These are phyloP conservation scores for Stictocephala bisonia DNA, from an alignment of 2,888 invertebrate genomes.

Conservation along the genomic window DNA sequence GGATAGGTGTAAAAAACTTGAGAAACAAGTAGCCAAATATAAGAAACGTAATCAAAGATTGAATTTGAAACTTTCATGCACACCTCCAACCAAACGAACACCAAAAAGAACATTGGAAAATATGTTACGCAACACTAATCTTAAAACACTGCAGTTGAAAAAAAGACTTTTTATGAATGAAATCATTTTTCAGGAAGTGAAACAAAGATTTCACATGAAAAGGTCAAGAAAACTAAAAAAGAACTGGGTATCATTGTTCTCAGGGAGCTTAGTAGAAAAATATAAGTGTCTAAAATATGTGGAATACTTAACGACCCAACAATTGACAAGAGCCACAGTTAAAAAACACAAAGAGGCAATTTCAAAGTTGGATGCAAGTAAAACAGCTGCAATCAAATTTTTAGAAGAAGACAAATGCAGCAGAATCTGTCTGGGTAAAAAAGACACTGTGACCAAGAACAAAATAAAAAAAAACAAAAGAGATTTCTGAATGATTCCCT, in stretches of 20 bases:
- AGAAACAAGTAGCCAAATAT: slow-evolving; percentile 1
- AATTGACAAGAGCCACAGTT: slow-evolving; percentile 7
- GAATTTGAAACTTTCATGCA: background rate
- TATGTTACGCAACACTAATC: background rate
- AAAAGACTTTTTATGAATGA: slow-evolving; percentile 27
- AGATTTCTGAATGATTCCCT: slow-evolving; percentile 33
- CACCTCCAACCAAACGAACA: background rate
- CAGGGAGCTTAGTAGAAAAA: slow-evolving; percentile 6
- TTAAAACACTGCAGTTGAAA: background rate
- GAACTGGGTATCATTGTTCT: slow-evolving; percentile 20
- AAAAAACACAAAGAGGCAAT: slow-evolving; percentile 12
- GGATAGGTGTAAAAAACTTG: slow-evolving; percentile 1
- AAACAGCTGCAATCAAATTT: slow-evolving; percentile 3
- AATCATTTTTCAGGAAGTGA: slow-evolving; percentile 8
- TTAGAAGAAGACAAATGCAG: slow-evolving; percentile 23
- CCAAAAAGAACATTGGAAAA: background rate
- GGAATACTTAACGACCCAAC: background rate
- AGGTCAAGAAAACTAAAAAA: slow-evolving; percentile 17
- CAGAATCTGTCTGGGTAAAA: slow-evolving; percentile 39
- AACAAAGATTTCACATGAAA: slow-evolving; percentile 9
- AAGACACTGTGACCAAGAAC: slow-evolving; percentile 22
- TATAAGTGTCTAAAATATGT: slow-evolving; percentile 27
- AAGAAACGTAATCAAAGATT: slow-evolving; percentile 22
- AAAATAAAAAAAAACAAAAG: slow-evolving; percentile 34
- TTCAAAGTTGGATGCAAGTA: background rate